phyloP scores from a whole-genome alignment of 2,797 vertebrate genomes.

The Periparus ater region DNA sequence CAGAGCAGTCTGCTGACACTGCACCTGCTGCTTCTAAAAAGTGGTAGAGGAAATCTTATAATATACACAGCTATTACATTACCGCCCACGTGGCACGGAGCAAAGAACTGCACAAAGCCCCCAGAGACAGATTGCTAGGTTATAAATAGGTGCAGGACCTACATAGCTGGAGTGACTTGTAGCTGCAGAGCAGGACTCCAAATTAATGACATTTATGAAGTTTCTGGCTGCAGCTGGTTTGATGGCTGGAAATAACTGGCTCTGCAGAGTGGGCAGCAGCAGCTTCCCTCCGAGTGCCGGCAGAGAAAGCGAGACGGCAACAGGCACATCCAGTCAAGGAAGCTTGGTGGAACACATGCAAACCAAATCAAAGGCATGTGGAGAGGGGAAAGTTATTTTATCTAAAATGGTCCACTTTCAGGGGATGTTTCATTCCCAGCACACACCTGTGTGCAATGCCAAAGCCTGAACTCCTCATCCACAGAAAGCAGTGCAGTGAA shows the following conservation, averaged over 20 bases:
- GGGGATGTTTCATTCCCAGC: neutral
- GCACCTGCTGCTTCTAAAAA: constrained; percentile 85
- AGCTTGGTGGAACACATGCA: neutral
- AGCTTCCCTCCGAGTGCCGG: neutral
- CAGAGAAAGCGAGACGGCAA: neutral
- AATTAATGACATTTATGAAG: constrained; percentile 59
- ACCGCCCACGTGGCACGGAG: constrained; percentile 60
- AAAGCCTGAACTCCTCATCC: neutral
- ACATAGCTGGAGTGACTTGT: constrained; percentile 52
- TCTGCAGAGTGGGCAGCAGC: neutral
- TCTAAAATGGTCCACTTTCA: neutral
- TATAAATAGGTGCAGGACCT: constrained; percentile 68
- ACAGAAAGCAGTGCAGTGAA: neutral
- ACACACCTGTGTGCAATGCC: neutral
- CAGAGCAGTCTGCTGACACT: constrained; percentile 66
- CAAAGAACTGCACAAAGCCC: constrained; percentile 58
- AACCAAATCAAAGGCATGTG: neutral
- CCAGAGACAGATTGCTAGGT: constrained; percentile 55
- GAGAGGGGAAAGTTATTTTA: neutral
- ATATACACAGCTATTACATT: constrained; percentile 80
- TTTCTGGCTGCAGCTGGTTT: constrained; percentile 24
- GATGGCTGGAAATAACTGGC: neutral
- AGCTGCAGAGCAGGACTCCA: constrained; percentile 40
- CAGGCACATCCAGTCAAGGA: neutral
- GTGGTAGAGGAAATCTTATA: constrained; percentile 81